Evolutionary conservation across 2,113 vertebrate species (phyloP).

Genomic region (Bufo gargarizans): DNA sequence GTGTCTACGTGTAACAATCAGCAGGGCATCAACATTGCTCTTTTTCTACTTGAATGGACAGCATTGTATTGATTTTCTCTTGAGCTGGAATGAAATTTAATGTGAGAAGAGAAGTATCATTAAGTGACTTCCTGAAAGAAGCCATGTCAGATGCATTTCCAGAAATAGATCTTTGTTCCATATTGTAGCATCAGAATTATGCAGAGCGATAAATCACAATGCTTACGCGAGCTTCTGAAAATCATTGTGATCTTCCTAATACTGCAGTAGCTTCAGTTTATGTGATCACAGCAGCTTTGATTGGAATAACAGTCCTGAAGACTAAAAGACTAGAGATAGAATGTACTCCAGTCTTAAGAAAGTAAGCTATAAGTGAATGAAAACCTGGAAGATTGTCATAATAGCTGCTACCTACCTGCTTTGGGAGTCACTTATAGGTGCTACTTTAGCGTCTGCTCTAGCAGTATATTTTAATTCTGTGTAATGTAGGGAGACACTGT

Average conservation of each 20-base stretch:
- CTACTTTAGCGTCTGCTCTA: too few species aligned
- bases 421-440: too few species aligned
- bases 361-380: too few species aligned
- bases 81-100: conserved; percentile 33
- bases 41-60: conserved; percentile 39
- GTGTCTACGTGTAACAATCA: background rate
- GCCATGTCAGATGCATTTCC: conserved; percentile 25
- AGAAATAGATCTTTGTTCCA: conserved; percentile 15
- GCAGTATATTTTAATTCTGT: too few species aligned
- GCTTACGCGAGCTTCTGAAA: background rate
- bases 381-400: too few species aligned
- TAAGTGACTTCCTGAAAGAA: conserved; percentile 39
- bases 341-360: too few species aligned
- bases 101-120: conserved; percentile 6
- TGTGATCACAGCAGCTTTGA: background rate
- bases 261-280: background rate
- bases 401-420: too few species aligned
- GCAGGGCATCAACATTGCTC: background rate
- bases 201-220: background rate
- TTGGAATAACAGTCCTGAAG: too few species aligned
- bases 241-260: background rate
- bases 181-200: conserved; percentile 22
- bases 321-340: background rate
- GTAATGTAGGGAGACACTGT: too few species aligned
- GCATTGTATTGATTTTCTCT: conserved; percentile 35